These are phyloP conservation scores for Plestiodon gilberti DNA, from an alignment of 2,113 vertebrate genomes.

Conservation along the genomic window DNA sequence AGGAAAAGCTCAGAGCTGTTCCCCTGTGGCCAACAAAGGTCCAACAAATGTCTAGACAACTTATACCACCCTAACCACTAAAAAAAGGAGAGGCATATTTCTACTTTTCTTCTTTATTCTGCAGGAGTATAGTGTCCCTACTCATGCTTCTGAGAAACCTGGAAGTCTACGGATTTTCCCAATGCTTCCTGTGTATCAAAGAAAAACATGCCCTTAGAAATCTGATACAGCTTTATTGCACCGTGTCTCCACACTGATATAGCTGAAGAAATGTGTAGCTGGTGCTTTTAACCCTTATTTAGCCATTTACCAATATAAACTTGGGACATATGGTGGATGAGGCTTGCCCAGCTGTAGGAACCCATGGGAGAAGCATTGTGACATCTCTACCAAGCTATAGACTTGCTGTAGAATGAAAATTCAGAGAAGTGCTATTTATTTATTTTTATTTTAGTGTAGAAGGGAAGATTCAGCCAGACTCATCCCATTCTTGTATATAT, in stretches of 20 bases:
- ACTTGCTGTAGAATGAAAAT: background rate
- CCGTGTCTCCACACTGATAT: background rate
- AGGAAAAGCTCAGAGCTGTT: conserved; percentile 54
- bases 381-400: background rate
- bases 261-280: background rate
- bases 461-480: background rate
- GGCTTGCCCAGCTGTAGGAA: background rate
- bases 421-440: background rate
- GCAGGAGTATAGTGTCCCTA: background rate
- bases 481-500: too few species aligned
- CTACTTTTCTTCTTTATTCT: background rate
- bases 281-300: background rate
- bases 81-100: background rate
- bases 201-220: background rate
- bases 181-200: background rate
- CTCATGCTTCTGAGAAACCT: background rate
- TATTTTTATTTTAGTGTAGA: background rate
- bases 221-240: background rate
- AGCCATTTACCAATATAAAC: background rate
- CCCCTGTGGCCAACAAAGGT: conserved; percentile 41
- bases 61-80: background rate
- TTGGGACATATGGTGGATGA: background rate
- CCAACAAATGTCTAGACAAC: conserved; percentile 51
- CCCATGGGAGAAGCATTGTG: background rate
- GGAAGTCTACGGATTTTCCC: background rate